Conservation (phyloP, 2,113 vertebrate species). For the Cyanoliseus patagonus region DNA sequence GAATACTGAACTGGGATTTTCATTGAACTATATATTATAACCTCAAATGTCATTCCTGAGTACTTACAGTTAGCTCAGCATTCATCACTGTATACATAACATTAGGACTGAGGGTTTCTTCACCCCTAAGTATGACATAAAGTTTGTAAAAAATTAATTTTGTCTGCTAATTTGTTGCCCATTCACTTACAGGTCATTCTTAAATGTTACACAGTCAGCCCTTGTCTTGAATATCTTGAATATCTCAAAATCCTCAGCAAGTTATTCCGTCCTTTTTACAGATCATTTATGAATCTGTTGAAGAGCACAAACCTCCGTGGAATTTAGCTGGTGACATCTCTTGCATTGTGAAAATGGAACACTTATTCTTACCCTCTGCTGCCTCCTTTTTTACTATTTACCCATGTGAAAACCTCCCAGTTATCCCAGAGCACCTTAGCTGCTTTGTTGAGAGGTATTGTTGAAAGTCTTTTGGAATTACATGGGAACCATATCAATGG, state of each 20-base stretch:
- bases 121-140: neutral
- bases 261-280: neutral
- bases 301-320: constrained; percentile 21
- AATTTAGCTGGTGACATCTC: constrained; percentile 5
- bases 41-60: neutral
- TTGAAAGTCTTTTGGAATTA: constrained; percentile 14
- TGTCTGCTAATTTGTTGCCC: neutral
- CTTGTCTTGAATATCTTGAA: neutral
- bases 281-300: neutral
- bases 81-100: neutral
- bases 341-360: constrained; percentile 31
- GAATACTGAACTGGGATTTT: neutral
- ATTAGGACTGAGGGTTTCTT: neutral
- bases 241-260: neutral
- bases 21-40: neutral
- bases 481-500: neutral
- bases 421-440: constrained; percentile 10
- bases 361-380: constrained; percentile 22
- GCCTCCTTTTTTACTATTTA: neutral
- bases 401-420: neutral
- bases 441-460: neutral
- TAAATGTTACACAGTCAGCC: neutral
- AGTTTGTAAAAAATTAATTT: neutral
- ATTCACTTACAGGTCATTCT: neutral
- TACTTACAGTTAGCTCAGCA: neutral